Base-by-base conservation (phyloP, 2,797 vertebrate species). In the Meda fulgida region DNA sequence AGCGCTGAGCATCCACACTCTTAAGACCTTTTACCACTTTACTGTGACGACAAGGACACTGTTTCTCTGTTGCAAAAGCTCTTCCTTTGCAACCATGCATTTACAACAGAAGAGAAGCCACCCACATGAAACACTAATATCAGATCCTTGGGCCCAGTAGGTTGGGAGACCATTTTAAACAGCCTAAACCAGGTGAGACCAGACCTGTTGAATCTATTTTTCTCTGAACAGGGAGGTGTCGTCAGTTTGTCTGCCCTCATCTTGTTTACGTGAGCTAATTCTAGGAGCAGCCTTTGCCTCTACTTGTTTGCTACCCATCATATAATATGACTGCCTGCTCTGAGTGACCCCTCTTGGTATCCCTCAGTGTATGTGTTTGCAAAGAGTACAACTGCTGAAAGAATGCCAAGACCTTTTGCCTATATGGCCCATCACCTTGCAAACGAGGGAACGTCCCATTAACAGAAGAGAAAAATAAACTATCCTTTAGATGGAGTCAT, bases 331-430 rank as follows among this genome's bases (percentile, higher is more conserved):
- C 36, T 85, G 73, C 18, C n/a, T 13, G 9, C 53, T 72, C n/a
- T 43, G 83, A 51, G 10, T 70, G 48, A 67, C 46, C 81, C 40
- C 75, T 84, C 14, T 51, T 63, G 53, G 18, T 53, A 55, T 84
- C 7, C 26, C 48, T 43, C 48, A 19, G 31, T 53, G 46, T 34
- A n/a, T n/a, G 86, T 40, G 51, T 34, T 79, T 36, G 73, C 60
- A 60, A 70, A 87, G 63, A 83, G 66, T 29, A 70, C 51, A 78
- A 55, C 58, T 75, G 66, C 73, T 81, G 53, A 53, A 43, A 19
- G 34, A 7, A 60, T 66, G 86, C 83, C 63, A 80, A 76, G 78
- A 84, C 78, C 82, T 78, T 87, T 87, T 81, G 79, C 83, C 72
- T 80, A 65, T 38, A 87, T 77, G 72, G 46, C 34, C 36, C 78